phyloP scores from a whole-genome alignment of 2,113 vertebrate genomes.

The Alligator sinensis region DNA sequence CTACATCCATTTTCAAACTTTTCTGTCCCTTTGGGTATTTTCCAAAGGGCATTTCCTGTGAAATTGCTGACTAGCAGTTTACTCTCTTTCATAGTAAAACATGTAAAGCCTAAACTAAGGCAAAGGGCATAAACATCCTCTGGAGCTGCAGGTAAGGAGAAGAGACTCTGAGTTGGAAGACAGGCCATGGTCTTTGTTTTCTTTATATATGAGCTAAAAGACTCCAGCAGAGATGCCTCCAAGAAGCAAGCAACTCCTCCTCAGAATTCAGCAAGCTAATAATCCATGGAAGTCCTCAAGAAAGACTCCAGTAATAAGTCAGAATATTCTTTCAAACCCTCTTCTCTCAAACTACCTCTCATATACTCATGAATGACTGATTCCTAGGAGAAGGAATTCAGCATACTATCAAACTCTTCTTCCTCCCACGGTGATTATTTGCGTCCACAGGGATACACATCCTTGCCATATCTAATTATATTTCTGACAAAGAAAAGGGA shows the following conservation, averaged over 20 bases:
- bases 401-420: not conserved
- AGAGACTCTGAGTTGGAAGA: no score
- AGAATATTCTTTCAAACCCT: not conserved
- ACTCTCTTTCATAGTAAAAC: not conserved
- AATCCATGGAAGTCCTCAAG: not conserved
- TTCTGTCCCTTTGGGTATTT: not conserved
- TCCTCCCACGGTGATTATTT: not conserved
- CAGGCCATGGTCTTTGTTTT: no score
- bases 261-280: not conserved
- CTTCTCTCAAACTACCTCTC: not conserved
- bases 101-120: not conserved
- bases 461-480: not conserved
- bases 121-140: not conserved
- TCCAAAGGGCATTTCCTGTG: not conserved
- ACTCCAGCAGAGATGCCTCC: not conserved
- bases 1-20: not conserved
- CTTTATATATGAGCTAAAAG: not conserved
- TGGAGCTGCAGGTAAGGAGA: not conserved
- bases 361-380: not conserved
- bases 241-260: not conserved
- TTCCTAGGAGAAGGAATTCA: not conserved
- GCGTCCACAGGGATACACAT: not conserved
- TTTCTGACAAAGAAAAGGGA: not conserved
- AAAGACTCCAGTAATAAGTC: not conserved
- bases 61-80: not conserved